Base-by-base conservation (phyloP, 1,140 invertebrate genomes). In the Colletes latitarsis region DNA sequence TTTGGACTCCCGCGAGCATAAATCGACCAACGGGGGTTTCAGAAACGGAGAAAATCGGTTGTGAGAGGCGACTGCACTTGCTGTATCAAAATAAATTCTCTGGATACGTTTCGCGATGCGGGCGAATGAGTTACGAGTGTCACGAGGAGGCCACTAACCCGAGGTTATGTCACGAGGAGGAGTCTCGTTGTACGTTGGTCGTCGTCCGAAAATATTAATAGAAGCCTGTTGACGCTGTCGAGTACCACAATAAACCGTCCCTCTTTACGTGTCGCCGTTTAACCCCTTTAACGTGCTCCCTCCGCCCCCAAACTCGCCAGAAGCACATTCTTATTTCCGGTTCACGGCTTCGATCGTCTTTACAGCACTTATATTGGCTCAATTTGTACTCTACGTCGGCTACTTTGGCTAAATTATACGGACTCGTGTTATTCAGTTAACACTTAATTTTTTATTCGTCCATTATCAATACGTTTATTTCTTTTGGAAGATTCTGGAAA, bases 121-220 rank as follows among this genome's bases (percentile, higher is more conserved):
- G 67, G 76, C 69, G 55, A 73, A 82, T 79, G 63, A 86, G 53
- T 86, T 82, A 82, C 67, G 83, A 30, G 72, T 86, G 83, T 85
- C 80, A 79, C 85, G 67, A 57, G 76, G 81, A 87, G 85, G 84
- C 72, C 84, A 83, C 63, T 86, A 83, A 87, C 85, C 81, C 81
- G 64, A 46, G 69, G 67, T 87, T 87, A 87, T 87, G 81, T 87
- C 85, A 87, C 69, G 72, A 60, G 67, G 58, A 83, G 63, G n/a
- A 76, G 53, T 21, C 17, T 46, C 81, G 46, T 58, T 57, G 67
- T 39, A n/a, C 30, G 52, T 43, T 70, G 17, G 66, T 64, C 73
- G 55, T 17, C 49, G 43, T 85, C 62, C 79, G 63, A 82, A 86
- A 86, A 86, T 67, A 67, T 67, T 67, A 67, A 67, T 86, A 87